Conservation (phyloP, 2,888 invertebrate species). For the Ophioninae sp. region DNA sequence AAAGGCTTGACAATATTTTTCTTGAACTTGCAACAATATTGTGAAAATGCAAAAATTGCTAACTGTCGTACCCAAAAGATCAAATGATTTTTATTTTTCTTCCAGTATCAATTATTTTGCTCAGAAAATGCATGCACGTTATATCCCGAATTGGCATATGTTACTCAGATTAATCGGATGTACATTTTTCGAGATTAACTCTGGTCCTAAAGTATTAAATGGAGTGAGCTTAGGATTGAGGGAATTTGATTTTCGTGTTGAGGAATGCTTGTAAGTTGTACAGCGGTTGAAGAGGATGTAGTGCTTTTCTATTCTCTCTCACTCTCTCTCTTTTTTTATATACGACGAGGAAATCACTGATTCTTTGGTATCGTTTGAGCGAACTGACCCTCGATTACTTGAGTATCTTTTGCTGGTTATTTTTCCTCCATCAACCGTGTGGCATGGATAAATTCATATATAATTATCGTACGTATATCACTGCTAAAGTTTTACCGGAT, state of each 20-base stretch:
- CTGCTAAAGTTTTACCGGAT: conserved; percentile 41
- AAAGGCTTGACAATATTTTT: not conserved
- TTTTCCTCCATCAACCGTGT: conserved; percentile 15
- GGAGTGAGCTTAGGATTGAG: conserved; percentile 23
- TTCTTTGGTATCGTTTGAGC: conserved; percentile 70
- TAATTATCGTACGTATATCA: conserved; percentile 41
- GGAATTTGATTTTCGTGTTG: not conserved
- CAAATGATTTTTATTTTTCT: not conserved
- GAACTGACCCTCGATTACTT: conserved; percentile 69
- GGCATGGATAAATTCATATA: conserved; percentile 31
- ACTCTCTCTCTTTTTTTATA: conserved; percentile 15
- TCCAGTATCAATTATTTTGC: not conserved
- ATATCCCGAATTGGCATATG: not conserved
- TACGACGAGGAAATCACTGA: conserved; percentile 64
- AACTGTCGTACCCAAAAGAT: not conserved
- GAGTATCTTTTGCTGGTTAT: conserved; percentile 30
- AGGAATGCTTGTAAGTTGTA: conserved; percentile 28
- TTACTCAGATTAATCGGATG: not conserved
- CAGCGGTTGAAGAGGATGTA: conserved; percentile 25
- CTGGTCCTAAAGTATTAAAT: conserved; percentile 8
- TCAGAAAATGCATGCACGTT: not conserved
- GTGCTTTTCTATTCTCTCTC: conserved; percentile 11
- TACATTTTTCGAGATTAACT: not conserved
- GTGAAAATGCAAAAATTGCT: not conserved
- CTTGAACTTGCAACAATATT: conserved; percentile 3